These are phyloP conservation scores for Prenolepis imparis DNA, from an alignment of 2,888 invertebrate species.

Conservation along the genomic window DNA sequence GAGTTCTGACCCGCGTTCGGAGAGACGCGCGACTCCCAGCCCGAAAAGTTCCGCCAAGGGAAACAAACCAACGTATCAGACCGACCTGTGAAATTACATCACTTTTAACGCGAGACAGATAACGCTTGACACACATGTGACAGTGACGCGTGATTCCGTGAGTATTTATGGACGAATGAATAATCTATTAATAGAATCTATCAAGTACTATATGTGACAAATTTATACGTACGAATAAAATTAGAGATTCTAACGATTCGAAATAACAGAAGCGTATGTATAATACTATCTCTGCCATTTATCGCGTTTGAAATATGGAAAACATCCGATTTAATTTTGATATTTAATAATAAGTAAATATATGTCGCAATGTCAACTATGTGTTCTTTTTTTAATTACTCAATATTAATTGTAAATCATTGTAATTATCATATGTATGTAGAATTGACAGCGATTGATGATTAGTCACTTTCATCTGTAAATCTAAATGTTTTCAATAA, in stretches of 20 bases:
- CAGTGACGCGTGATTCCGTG: background rate
- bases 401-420: background rate
- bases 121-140: background rate
- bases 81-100: conserved; percentile 76
- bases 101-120: background rate
- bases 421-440: background rate
- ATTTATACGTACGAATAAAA: conserved; percentile 8
- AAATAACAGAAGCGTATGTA: background rate
- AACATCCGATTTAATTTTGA: background rate
- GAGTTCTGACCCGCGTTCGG: conserved; percentile 7
- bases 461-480: background rate
- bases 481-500: conserved; percentile 1
- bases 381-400: background rate
- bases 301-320: background rate
- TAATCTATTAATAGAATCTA: background rate
- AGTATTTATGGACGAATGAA: conserved; percentile 17
- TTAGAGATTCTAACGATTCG: background rate
- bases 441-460: conserved; percentile 16
- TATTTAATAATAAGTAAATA: conserved; percentile 1
- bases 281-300: conserved; percentile 14
- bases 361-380: background rate
- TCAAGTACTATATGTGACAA: background rate
- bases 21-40: conserved; percentile 61
- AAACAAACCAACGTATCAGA: conserved; percentile 72
- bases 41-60: conserved; percentile 62